phyloP scores from a whole-genome alignment of 2,888 invertebrate species.

The Camponotus fellah region DNA sequence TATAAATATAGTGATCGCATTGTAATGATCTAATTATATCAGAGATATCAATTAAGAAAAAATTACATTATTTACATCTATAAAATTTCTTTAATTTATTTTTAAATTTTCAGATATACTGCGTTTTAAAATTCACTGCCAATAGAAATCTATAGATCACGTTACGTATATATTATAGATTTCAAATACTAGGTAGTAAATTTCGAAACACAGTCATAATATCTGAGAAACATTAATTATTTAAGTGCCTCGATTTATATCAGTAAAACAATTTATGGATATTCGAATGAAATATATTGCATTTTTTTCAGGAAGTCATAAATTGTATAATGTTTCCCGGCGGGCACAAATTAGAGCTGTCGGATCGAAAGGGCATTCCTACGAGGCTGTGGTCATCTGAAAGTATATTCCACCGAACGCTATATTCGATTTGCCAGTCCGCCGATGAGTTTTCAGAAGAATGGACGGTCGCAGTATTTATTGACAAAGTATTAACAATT shows the following conservation, averaged over 20 bases:
- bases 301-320: constrained; percentile 40
- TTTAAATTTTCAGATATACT: not conserved
- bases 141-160: not conserved
- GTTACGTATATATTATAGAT: not conserved
- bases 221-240: not conserved
- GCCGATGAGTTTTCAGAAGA: constrained; percentile 24
- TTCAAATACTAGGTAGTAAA: not conserved
- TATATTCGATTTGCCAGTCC: constrained; percentile 53
- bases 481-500: constrained; percentile 24
- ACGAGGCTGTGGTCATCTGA: constrained; percentile 69
- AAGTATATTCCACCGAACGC: constrained; percentile 62
- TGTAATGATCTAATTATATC: not conserved
- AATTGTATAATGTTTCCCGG: constrained; percentile 32
- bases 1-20: constrained; percentile 3
- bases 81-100: not conserved
- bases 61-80: not conserved
- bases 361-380: constrained; percentile 54
- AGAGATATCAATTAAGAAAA: not conserved
- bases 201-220: not conserved
- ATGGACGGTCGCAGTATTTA: constrained; percentile 17
- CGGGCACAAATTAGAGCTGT: constrained; percentile 33
- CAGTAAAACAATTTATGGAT: not conserved
- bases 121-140: not conserved
- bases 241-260: not conserved
- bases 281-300: not conserved